Evolutionary conservation across 2,113 vertebrate species (phyloP), one percentile per base, ranked within the genome.

Genomic region (Manacus vitellinus): DNA sequence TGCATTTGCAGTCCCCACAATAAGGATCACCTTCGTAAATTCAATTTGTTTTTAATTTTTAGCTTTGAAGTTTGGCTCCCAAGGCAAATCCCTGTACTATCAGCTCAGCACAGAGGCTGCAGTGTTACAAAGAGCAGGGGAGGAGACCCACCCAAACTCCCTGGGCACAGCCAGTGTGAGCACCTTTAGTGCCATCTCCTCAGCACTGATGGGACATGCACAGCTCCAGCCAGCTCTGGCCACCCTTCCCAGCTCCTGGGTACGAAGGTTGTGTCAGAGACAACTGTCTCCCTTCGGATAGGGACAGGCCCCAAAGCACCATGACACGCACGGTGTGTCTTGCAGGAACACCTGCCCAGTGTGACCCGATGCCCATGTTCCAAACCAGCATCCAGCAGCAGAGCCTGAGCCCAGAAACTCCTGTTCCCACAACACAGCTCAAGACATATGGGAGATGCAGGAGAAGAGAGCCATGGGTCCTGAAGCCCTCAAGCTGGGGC

Each of bases 401-500:
- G 56, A 59, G 44, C 8, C 27, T 41, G 72, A 33, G 10, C 18
- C 55, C 37, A 81, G 65, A 46, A 81, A 27, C 4, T 30, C 41
- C 33, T 3, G 0, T 10, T 58, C 39, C 46, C 5, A 7, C 54
- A 63, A 4, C 10, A 5, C 3, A 15, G 54, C 89, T 73, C 47
- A 24, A 31, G 39, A 41, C 20, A 81, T 23, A 1, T 0, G 1
- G 68, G 37, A 79, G 18, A 28, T 1, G 2, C 39, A 47, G 73
- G 68, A 91, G 12, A 22, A 52, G 18, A 78, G 27, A 49, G 30
- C 12, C 33, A 5, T 1, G 0, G 0, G 20, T 41, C 66, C 71
- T 9, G 1, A 10, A 44, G 21, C 2, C 23, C 49, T 37, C 1
- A 0, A 0, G 25, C n/a, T n/a, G 21, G 14, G 17, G 33, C 28